Base-by-base conservation (phyloP, 2,113 vertebrate species). In the Numenius arquata region DNA sequence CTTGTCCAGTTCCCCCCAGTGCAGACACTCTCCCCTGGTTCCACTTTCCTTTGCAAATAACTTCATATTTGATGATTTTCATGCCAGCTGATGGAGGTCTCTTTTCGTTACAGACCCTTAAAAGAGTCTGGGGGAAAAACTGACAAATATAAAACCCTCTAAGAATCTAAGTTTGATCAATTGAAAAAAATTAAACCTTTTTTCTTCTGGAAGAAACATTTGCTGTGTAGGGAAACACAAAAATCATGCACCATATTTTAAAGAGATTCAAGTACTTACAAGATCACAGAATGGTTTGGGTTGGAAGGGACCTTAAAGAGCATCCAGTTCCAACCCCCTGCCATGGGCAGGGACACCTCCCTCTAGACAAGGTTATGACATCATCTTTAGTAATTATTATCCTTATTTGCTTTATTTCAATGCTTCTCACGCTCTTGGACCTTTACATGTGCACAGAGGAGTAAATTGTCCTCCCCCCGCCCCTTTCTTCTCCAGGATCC, bases 401-500 rank as follows among this genome's bases (percentile, higher is more conserved):
- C 65, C 2, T 55, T 58, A 20, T 8, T 78, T 75, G 29, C n/a
- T 66, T 76, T 67, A 2, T 74, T 79, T 67, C 29, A 34, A 6
- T 79, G 34, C 9, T 85, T 77, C 38, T 65, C 25, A 15, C 22
- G 0, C 29, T 71, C 25, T 53, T 74, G n/a, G 9, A 8, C 13
- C 52, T 77, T 50, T 9, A 11, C 27, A 5, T 59, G 65, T 66
- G 52, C 23, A 23, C 53, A 30, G 41, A 45, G 26, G 20, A 61
- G 30, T 84, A 53, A 93, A 45, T 43, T 77, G 34, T 85, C 1
- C 9, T 30, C 20, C 21, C 67, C 13, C 4, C 1, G 0, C 6
- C 8, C 5, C 12, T 55, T 34, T n/a, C 65, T 21, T 76, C 26
- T 70, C 12, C 80, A 99, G 99, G 98, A 99, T n/a, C 97, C 98